phyloP scores from a whole-genome alignment of 2,888 invertebrate species.

The Epinotia bilunana region DNA sequence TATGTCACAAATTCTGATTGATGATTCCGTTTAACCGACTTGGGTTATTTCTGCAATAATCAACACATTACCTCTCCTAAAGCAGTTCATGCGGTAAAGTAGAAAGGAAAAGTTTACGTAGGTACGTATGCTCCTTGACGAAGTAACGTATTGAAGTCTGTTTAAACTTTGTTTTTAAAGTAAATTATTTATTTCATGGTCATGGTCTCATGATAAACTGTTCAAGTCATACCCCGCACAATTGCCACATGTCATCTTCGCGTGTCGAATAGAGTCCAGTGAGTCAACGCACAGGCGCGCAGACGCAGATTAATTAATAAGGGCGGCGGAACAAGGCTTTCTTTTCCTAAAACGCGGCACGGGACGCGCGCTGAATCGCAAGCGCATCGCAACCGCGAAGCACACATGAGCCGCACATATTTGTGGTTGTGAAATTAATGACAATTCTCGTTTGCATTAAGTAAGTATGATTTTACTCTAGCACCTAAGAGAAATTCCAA shows the following conservation, averaged over 20 bases:
- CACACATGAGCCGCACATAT: constrained; percentile 28
- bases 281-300: constrained; percentile 15
- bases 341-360: constrained; percentile 39
- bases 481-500: no score
- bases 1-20: no score
- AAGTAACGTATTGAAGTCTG: no score
- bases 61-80: no score
- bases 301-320: constrained; percentile 37
- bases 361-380: constrained; percentile 25
- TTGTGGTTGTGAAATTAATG: constrained; percentile 27
- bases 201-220: neutral
- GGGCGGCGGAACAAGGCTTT: constrained; percentile 34
- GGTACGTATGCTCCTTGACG: no score
- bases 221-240: neutral
- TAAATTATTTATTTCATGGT: no score
- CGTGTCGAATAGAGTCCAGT: neutral
- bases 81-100: no score
- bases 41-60: no score
- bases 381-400: neutral
- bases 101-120: no score
- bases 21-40: no score
- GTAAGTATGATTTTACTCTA: no score
- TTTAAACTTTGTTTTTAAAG: no score
- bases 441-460: neutral
- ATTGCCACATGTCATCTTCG: neutral